phyloP scores from a whole-genome alignment of 1,140 invertebrate species.

The Copidosoma floridanum region DNA sequence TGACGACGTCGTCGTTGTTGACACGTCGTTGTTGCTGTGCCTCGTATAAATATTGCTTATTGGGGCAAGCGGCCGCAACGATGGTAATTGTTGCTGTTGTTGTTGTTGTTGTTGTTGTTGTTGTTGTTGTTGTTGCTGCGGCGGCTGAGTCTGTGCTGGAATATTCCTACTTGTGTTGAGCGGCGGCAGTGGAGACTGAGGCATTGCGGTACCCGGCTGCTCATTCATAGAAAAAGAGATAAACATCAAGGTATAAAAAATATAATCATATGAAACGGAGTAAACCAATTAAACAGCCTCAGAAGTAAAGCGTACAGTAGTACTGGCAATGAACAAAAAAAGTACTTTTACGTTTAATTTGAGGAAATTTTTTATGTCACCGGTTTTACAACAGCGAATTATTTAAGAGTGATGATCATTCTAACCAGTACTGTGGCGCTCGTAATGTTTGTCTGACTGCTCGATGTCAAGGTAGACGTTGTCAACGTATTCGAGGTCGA shows the following conservation, averaged over 20 bases:
- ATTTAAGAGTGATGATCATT: too few relatives aligned
- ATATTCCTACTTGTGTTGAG: conserved; percentile 40
- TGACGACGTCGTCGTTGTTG: conserved; percentile 33
- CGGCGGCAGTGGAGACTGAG: conserved; percentile 35
- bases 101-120: conserved; percentile 25
- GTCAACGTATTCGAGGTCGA: conserved; percentile 39
- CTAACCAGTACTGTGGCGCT: conserved; percentile 32
- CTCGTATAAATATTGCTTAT: conserved; percentile 32
- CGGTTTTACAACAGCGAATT: too few relatives aligned
- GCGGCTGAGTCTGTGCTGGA: conserved; percentile 41
- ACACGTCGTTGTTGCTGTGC: conserved; percentile 35
- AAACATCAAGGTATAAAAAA: background rate
- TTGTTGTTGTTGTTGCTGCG: conserved; percentile 30
- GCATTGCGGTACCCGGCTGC: conserved; percentile 13
- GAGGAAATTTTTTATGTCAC: too few relatives aligned
- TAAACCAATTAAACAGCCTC: too few relatives aligned
- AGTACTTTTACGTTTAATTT: too few relatives aligned
- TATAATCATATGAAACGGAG: background rate
- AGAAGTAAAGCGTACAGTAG: too few relatives aligned
- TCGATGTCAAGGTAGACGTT: conserved; percentile 38
- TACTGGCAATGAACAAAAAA: too few relatives aligned
- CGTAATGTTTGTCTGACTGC: conserved; percentile 41
- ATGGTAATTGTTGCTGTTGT: background rate
- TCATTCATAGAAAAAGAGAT: background rate
- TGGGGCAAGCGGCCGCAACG: conserved; percentile 18